Conservation (phyloP, 2,797 vertebrate species). For the Taenioides sp. region DNA sequence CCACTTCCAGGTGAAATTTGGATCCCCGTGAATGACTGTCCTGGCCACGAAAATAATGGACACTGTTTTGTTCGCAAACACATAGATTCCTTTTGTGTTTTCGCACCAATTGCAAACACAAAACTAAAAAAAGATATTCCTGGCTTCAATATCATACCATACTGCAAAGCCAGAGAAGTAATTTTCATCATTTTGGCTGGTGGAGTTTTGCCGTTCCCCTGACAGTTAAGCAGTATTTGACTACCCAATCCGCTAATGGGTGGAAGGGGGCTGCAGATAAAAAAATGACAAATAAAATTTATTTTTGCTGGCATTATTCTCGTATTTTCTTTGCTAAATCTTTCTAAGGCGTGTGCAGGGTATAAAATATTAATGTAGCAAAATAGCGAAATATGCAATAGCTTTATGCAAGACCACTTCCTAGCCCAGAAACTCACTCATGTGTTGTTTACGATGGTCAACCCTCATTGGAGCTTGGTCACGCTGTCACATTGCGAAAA, state of each 20-base stretch:
- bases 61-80: constrained; percentile 27
- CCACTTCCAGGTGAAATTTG: constrained; percentile 13
- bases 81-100: constrained; percentile 30
- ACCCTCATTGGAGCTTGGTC: constrained; percentile 23
- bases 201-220: constrained; percentile 46
- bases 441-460: constrained; percentile 41
- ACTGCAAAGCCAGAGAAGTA: constrained; percentile 54
- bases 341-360: constrained; percentile 23
- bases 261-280: constrained; percentile 28
- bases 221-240: constrained; percentile 44
- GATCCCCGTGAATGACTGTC: not conserved
- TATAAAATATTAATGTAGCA: constrained; percentile 46
- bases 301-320: constrained; percentile 22
- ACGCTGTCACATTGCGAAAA: constrained; percentile 20
- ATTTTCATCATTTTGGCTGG: constrained; percentile 53
- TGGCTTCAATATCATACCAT: constrained; percentile 20
- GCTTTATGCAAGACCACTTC: not conserved
- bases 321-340: not conserved
- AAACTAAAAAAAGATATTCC: constrained; percentile 50
- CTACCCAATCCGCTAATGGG: constrained; percentile 53
- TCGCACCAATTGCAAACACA: constrained; percentile 28
- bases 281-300: constrained; percentile 41
- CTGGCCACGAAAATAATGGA: constrained; percentile 13
- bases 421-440: constrained; percentile 16
- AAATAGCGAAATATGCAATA: constrained; percentile 17